Base-by-base conservation (phyloP, 2,888 invertebrate genomes). In the Neoitamus cyanurus region DNA sequence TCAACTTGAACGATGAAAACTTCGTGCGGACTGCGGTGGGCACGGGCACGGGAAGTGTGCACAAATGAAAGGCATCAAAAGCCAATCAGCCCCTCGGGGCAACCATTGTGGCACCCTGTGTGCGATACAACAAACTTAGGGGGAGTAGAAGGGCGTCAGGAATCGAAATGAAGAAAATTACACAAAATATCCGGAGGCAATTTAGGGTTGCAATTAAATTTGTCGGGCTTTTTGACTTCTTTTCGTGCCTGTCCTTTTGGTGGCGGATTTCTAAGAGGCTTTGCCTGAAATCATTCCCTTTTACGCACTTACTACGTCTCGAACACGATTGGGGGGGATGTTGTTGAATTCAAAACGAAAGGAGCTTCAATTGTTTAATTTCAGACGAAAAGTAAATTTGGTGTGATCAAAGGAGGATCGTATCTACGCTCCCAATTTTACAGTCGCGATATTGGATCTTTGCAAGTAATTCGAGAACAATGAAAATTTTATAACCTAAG, bases 141-240 rank as follows among this genome's bases (percentile, higher is more conserved):
- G 34, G 34, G 58, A 58, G 20, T 20, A 58, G 58, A 25, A 7
- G 48, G 48, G 48, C 4, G 0, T 15, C n/a, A 48, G 25, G 58
- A 20, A 58, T 58, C 58, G 25, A 58, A 58, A 46, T 42, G 25
- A 46, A 28, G 25, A 20, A 42, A 77, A 77, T 77, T 42, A 42
- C 46, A 25, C 30, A 25, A 77, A 46, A 42, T 37, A 75, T 42
- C 77, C 28, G 3, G 77, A 20, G 37, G 77, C 42, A 7, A 30
- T 46, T 46, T 77, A 37, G 46, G 42, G 36, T 2, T 46, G 25
- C 77, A 77, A 77, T 77, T 77, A 77, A 77, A 28, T 77, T 77
- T 20, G 15, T 58, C 25, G 25, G 25, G 58, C 2, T 48, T 20
- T 48, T 15, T 48, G 20, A 48, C 15, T 48, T 20, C 9, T 25